Evolutionary conservation across 2,888 invertebrate genomes (phyloP).

Genomic region (Mesoligia furuncula): DNA sequence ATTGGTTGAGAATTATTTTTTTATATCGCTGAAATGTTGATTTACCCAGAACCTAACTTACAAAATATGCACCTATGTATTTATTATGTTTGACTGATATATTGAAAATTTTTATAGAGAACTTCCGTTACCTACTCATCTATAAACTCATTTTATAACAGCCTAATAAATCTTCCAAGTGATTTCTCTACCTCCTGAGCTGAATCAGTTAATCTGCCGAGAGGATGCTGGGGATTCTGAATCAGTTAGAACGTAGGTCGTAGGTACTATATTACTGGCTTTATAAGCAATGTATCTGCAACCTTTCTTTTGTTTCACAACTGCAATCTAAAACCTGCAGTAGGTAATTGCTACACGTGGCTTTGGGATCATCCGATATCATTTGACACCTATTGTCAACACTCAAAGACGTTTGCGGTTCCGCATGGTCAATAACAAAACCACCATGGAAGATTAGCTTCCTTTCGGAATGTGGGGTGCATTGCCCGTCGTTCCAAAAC

Average conservation of each 20-base stretch:
- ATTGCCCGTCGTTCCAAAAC: slow-evolving; percentile 19
- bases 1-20: neutral
- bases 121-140: neutral
- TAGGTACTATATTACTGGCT: neutral
- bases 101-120: neutral
- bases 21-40: neutral
- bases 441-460: neutral
- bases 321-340: slow-evolving; percentile 13
- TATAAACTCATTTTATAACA: neutral
- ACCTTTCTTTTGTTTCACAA: neutral
- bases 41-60: neutral
- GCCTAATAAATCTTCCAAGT: neutral
- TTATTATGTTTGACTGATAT: neutral
- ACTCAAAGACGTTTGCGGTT: slow-evolving; percentile 6
- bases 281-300: neutral
- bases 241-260: neutral
- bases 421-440: neutral
- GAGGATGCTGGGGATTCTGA: neutral
- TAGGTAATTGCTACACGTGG: slow-evolving; percentile 23
- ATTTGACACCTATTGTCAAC: slow-evolving; percentile 21
- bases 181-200: neutral
- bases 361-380: slow-evolving; percentile 15
- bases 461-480: slow-evolving; percentile 9
- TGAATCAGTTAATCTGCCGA: neutral
- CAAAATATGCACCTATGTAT: neutral